phyloP scores from a whole-genome alignment of 2,113 vertebrate genomes.

The Glaucidium brasilianum region DNA sequence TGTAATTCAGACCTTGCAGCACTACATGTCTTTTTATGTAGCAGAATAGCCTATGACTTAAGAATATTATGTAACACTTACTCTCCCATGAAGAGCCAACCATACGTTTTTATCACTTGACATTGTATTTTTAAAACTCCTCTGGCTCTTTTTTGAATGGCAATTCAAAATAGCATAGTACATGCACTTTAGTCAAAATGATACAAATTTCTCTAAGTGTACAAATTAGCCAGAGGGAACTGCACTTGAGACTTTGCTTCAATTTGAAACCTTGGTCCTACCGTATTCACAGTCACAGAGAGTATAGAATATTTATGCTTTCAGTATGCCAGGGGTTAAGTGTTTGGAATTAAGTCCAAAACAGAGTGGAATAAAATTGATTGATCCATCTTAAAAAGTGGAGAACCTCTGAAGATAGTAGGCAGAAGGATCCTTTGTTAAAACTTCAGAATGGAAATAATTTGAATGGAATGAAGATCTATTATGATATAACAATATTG shows the following conservation, averaged over 20 bases:
- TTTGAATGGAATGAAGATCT: not conserved
- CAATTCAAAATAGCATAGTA: not conserved
- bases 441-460: not conserved
- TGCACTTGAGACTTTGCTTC: not conserved
- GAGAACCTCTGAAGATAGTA: not conserved
- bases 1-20: not conserved
- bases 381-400: not conserved
- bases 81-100: not conserved
- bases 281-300: not conserved
- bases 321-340: not conserved
- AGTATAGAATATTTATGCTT: not conserved
- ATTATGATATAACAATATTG: not conserved
- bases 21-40: not conserved
- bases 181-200: not conserved
- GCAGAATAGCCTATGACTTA: not conserved
- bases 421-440: not conserved
- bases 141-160: conserved; percentile 3
- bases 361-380: not conserved
- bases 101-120: not conserved
- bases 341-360: not conserved
- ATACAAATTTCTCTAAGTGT: not conserved
- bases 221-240: not conserved
- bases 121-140: not conserved
- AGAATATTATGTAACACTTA: not conserved
- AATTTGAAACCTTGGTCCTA: not conserved